A percentile compares a stretch with the other conserved stretches of the same genome.
Conservation (phyloP, 2,888 invertebrate species). For the Eledone cirrhosa region DNA sequence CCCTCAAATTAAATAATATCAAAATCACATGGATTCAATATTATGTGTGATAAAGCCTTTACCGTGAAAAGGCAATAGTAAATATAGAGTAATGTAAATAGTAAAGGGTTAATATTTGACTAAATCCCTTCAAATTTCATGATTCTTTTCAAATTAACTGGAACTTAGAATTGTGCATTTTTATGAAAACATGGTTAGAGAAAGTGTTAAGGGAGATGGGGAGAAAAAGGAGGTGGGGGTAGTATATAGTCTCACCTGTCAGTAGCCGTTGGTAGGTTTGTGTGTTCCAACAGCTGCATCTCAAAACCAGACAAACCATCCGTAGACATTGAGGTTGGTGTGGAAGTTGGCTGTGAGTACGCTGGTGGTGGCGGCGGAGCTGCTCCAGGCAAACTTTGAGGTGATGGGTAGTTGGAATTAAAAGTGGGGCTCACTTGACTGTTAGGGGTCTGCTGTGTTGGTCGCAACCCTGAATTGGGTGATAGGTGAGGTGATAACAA, state of each 20-base stretch:
- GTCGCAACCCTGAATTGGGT: constrained; percentile 47
- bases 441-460: constrained; percentile 35
- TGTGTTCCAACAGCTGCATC: constrained; percentile 4
- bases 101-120: too few species aligned
- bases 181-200: too few species aligned
- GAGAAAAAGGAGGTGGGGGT: too few species aligned
- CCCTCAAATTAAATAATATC: too few species aligned
- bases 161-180: too few species aligned
- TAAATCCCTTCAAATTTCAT: too few species aligned
- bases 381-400: constrained; percentile 20
- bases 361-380: constrained; percentile 8
- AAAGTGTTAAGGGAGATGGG: too few species aligned
- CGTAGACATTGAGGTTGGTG: not conserved
- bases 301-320: constrained; percentile 20
- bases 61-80: too few species aligned
- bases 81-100: too few species aligned
- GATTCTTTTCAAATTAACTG: too few species aligned
- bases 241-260: constrained; percentile 4
- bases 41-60: too few species aligned
- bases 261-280: not conserved
- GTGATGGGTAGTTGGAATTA: constrained; percentile 29
- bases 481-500: constrained; percentile 60
- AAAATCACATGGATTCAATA: too few species aligned
- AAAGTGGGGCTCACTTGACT: constrained; percentile 41
- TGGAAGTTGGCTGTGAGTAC: not conserved